Base-by-base conservation (phyloP, 2,888 invertebrate species). In the Chalcis sispes region DNA sequence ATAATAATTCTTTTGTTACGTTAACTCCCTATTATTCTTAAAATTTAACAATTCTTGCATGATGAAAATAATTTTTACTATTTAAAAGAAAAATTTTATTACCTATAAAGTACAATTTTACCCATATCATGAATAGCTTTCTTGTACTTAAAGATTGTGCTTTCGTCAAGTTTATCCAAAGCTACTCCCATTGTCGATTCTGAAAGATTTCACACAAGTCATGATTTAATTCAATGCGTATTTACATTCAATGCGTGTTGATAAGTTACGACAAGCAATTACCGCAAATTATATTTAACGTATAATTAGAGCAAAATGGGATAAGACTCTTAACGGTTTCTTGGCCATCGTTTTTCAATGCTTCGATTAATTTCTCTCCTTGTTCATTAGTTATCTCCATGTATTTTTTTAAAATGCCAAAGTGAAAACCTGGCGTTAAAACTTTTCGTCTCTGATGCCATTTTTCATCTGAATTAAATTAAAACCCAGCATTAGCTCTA, bases 261-360 rank as follows among this genome's bases (percentile, higher is more conserved):
- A n/a, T n/a, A n/a, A n/a, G n/a, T n/a, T n/a, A n/a, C n/a, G n/a
- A n/a, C n/a, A n/a, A n/a, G n/a, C n/a, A n/a, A n/a, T 36, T 74
- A 81, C 81, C 81, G 18, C 80, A 81, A 61, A 81, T 79, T 46
- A 80, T 72, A 40, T 80, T 79, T 56, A 81, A 71, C 1, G 81
- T 81, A 48, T 62, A 79, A 2, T 72, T 66, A 7, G 81, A 78
- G 23, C 77, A 62, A 58, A 80, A 79, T 23, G 77, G 50, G 25
- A 78, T 67, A n/a, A 80, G 29, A 40, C 36, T 69, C 48, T 79
- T 71, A 25, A 77, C 75, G 13, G 54, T 65, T 27, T 73, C 72
- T 20, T 77, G 23, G 0, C 65, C 64, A 61, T 77, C 74, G 0
- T 32, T 52, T 59, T 80, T 77, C 36, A 80, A 66, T 40, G 23